Evolutionary conservation across 2,797 vertebrate species (phyloP), one percentile per base, ranked within the genome.

Genomic region (Liasis olivaceus): DNA sequence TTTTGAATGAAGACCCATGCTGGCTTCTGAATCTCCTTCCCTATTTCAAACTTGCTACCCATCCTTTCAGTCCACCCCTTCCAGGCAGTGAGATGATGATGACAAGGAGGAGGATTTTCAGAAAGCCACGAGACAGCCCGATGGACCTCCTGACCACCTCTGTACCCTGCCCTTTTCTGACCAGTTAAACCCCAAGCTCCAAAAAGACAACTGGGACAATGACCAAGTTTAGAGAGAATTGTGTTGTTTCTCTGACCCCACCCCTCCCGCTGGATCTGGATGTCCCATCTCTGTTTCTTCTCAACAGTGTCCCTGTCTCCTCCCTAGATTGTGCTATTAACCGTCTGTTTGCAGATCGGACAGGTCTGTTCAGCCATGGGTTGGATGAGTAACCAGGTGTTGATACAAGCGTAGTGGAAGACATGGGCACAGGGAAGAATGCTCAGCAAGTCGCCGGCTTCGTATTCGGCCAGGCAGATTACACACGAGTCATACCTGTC

Each of bases 401-500:
- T 98, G 0, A 98, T 98, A 89, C 98, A 99, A 90, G 94, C 96
- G 85, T 97, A 96, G 96, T 98, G 98, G 95, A 98, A 98, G 24
- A 96, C 95, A n/a, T 99, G 98, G 20, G 98, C 97, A 91, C 98
- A 99, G n/a, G 98, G 98, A 89, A 98, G 90, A 94, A 98, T 97
- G 92, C 98, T 97, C 90, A 98, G 97, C 91, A 93, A 97, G 84
- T 98, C 98, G 0, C 98, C 98, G 87, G 98, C 98, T 95, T 98
- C 97, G 3, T 98, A 98, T 9, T 98, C 98, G 13, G 98, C 98
- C 96, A 98, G 97, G 95, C 98, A 99, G 96, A 99, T 99, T 13
- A 98, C 98, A 4, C 98, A 98, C 4, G 97, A 93, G 72, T 99
- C 98, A 0, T 60, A 7, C 0, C 15, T 63, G 0, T 93, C 60